A percentile compares a stretch with the other conserved stretches of the same genome.
phyloP scores from a whole-genome alignment of 2,888 invertebrate species.

The Macrosiphum euphorbiae region DNA sequence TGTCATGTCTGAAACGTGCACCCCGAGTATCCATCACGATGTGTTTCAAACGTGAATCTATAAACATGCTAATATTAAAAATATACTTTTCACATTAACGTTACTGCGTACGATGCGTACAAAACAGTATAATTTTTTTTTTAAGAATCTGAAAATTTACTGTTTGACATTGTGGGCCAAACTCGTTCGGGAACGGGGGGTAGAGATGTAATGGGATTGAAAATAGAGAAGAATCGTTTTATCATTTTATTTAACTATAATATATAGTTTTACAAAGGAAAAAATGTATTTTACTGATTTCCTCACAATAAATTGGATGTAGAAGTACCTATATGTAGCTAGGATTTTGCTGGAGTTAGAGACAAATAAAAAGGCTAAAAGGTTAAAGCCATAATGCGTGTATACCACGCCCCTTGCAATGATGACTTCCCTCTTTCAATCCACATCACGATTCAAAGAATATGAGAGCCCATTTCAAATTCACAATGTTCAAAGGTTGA shows the following conservation, averaged over 20 bases:
- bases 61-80: not conserved
- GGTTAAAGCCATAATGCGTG: not conserved
- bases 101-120: not conserved
- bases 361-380: not conserved
- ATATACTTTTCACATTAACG: not conserved
- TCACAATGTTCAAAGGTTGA: not conserved
- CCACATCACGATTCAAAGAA: not conserved
- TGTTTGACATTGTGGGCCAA: not conserved
- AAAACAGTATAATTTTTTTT: not conserved
- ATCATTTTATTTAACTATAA: not conserved
- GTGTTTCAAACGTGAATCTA: not conserved
- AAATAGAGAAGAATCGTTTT: not conserved
- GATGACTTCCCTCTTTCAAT: not conserved
- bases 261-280: not conserved
- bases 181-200: not conserved
- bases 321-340: too few relatives aligned
- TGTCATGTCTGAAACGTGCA: not conserved
- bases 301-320: not conserved
- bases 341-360: not conserved
- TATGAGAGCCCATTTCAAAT: not conserved
- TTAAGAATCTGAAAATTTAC: not conserved
- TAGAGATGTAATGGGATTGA: not conserved
- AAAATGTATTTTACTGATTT: not conserved
- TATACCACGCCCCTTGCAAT: not conserved
- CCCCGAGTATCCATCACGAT: not conserved